A percentile compares a stretch with the other conserved stretches of the same genome.
phyloP scores from a whole-genome alignment of 2,113 vertebrate species.

The Atherinomorus stipes region DNA sequence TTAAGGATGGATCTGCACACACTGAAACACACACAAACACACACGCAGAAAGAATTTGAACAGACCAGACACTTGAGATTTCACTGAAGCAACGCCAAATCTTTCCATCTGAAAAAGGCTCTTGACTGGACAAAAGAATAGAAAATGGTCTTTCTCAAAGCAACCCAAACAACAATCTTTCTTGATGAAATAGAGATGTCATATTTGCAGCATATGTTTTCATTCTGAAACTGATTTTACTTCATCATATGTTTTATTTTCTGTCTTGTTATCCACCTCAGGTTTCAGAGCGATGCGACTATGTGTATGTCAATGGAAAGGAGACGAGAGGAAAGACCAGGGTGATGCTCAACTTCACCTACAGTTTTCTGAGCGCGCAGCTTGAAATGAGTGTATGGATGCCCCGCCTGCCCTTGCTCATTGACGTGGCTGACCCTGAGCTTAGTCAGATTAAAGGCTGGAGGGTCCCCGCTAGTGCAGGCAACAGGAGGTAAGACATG shows the following conservation, averaged over 20 bases:
- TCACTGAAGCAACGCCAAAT: background rate
- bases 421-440: conserved; percentile 92
- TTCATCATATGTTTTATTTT: background rate
- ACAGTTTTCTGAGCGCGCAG: conserved; percentile 90
- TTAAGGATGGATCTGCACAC: conserved; percentile 9
- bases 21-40: conserved; percentile 11
- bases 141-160: conserved; percentile 3
- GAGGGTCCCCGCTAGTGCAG: conserved; percentile 86
- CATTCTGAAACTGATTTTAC: background rate
- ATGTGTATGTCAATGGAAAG: conserved; percentile 93
- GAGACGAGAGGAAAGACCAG: conserved; percentile 90
- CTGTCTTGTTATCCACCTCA: conserved; percentile 51
- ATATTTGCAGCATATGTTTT: background rate
- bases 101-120: background rate
- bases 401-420: conserved; percentile 91
- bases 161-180: background rate
- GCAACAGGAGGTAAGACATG: conserved; percentile 77
- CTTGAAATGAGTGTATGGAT: conserved; percentile 93
- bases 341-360: conserved; percentile 90
- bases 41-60: conserved; percentile 3
- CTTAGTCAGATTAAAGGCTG: conserved; percentile 97
- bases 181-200: background rate
- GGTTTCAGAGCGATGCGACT: conserved; percentile 95
- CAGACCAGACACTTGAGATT: conserved; percentile 23
- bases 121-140: background rate